Base-by-base conservation (phyloP, 1,140 invertebrate species). In the Drosophila pseudoananassae region DNA sequence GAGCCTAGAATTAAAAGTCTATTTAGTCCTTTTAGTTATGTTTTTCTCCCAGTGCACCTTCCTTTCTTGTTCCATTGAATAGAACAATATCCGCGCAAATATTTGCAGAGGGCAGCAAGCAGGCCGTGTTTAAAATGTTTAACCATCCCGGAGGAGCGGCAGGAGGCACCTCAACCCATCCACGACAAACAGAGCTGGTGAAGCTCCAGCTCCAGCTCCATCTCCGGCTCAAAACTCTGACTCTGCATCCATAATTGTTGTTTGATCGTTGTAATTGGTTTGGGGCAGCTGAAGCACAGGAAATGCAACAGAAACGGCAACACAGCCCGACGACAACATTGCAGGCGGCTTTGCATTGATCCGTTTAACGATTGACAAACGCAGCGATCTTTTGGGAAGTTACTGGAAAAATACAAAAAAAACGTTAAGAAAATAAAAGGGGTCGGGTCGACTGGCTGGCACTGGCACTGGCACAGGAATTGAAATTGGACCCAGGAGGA, bases 261-360 rank as follows among this genome's bases (percentile, higher is more conserved):
- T 89, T 89, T 89, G 84, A 89, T 89, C 84, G 59, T 89, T 89
- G 84, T 89, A 89, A 89, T 89, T 89, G 84, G 84, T 89, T 89
- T 89, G 78, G 45, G 78, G 78, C 14, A 63, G 72, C 46, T 76
- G 47, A 46, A 52, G 79, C 75, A 69, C 84, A 88, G 83, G 84
- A 88, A 88, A 83, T 73, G 72, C 82, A 49, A 50, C 60, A 47
- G 47, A 15, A 58, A 36, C 50, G 53, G 56, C 72, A 76, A 66
- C 74, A 40, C 25, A 27, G 25, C 1, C 25, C 5, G 25, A 27
- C 50, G 53, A 64, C 72, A 76, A 66, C 74, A 40, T 76, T 56
- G 43, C 63, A 81, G 79, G 70, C 80, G 81, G 76, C 76, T 79
- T 76, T 59, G 79, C 80, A 83, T 78, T 85, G 80, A 84, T 84